phyloP scores from a whole-genome alignment of 1,140 invertebrate genomes.

The Orius insidiosus region DNA sequence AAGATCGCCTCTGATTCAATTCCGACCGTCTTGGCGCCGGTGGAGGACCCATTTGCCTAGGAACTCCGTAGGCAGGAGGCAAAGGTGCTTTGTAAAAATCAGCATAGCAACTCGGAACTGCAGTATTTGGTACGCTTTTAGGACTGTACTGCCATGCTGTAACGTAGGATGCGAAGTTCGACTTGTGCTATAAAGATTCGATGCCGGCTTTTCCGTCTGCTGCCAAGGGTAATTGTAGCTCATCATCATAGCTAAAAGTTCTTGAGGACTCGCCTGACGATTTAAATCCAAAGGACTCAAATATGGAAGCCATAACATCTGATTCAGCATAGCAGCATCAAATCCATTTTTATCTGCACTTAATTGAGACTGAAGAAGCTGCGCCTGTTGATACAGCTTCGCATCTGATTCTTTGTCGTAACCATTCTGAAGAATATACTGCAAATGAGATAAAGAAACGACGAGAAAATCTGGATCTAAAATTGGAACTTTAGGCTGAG shows the following conservation, averaged over 20 bases:
- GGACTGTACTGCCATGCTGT: not conserved
- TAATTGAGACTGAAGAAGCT: slow-evolving; percentile 15
- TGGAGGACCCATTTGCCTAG: not conserved
- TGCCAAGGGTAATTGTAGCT: slow-evolving; percentile 12
- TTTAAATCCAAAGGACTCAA: slow-evolving; percentile 37
- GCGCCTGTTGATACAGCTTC: slow-evolving; percentile 18
- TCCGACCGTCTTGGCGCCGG: not conserved
- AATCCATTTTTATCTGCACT: slow-evolving; percentile 14
- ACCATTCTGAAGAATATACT: slow-evolving; percentile 39
- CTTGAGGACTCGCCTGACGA: slow-evolving; percentile 21
- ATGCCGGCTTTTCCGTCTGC: slow-evolving; percentile 2
- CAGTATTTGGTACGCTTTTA: not conserved
- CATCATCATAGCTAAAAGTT: slow-evolving; percentile 24
- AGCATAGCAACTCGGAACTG: not conserved
- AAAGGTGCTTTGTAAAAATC: slow-evolving; percentile 6
- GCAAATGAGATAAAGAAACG: slow-evolving; percentile 54
- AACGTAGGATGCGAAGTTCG: slow-evolving; percentile 6
- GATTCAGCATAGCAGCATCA: slow-evolving; percentile 46
- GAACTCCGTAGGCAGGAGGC: not conserved
- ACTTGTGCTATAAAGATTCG: too few species aligned
- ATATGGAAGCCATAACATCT: slow-evolving; percentile 51
- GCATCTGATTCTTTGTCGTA: slow-evolving; percentile 20
- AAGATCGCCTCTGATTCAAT: not conserved
- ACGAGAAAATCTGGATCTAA: slow-evolving; percentile 62
- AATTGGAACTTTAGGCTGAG: slow-evolving; percentile 50